Percentiles rank a stretch among this genome's conserved stretches.
phyloP scores from a whole-genome alignment of 2,888 invertebrate species.

The Aproaerema taeniolella region DNA sequence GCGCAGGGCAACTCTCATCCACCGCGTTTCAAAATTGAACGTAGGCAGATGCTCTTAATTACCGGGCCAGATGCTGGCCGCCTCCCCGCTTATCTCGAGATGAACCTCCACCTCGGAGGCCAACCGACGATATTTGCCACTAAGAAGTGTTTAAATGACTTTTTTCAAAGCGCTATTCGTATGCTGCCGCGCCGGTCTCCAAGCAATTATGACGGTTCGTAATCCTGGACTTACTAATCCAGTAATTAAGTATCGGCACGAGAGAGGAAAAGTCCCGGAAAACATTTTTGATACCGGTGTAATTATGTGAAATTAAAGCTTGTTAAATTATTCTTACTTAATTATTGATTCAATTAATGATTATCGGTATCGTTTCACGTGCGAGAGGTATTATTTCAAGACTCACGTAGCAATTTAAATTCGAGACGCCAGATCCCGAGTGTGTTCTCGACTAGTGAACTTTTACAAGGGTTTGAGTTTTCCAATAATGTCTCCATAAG shows the following conservation, averaged over 20 bases:
- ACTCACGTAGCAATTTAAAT: too few species aligned
- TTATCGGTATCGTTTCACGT: too few species aligned
- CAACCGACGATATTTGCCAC: constrained; percentile 51
- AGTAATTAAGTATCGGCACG: constrained; percentile 42
- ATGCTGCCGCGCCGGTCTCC: constrained; percentile 33
- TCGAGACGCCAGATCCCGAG: too few species aligned
- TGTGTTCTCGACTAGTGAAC: constrained; percentile 14
- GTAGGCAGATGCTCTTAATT: constrained; percentile 77
- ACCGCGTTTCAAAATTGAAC: constrained; percentile 74
- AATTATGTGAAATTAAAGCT: constrained; percentile 11
- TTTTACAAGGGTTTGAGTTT: constrained; percentile 44
- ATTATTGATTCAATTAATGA: constrained; percentile 8
- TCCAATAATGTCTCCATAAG: constrained; percentile 61
- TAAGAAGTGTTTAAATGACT: constrained; percentile 49
- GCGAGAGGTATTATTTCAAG: too few species aligned
- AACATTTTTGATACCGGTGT: constrained; percentile 23
- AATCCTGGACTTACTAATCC: constrained; percentile 27
- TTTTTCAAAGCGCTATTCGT: constrained; percentile 49
- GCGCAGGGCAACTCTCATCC: constrained; percentile 61
- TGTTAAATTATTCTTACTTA: constrained; percentile 6
- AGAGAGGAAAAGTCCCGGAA: constrained; percentile 30
- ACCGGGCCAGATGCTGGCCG: constrained; percentile 68
- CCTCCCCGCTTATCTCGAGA: constrained; percentile 58
- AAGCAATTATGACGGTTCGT: constrained; percentile 45
- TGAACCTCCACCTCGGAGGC: constrained; percentile 54